Evolutionary conservation across 64 coral and sea anemone species (phyloP), one percentile per base, ranked within the genome.

Genomic region (Montipora capricornis): DNA sequence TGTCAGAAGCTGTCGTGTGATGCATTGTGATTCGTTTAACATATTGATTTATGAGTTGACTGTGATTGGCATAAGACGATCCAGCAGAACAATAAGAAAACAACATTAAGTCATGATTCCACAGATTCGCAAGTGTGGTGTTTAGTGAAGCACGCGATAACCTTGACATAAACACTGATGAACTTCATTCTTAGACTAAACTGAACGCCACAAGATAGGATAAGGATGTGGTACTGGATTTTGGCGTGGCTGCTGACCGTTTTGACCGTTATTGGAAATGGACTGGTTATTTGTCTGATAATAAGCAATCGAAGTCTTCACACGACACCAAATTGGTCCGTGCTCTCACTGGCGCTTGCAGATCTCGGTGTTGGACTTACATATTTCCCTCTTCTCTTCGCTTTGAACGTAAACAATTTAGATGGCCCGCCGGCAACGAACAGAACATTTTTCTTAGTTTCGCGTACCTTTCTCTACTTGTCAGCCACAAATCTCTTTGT

Each of bases 191-290:
- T 57, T 57, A 11, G 37, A 37, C 11, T 57, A 57, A 57, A 57
- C 6, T 8, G 6, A 57, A 57, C 53, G 53, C 53, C 6, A 57
- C 53, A 57, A 57, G 53, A 57, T 71, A 71, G 20, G 5, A 8
- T 7, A 6, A 82, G 64, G 5, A 89, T 89, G 87, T 89, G 87
- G 87, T 89, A 61, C 45, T 89, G 87, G 87, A 47, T 79, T 19
- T 61, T 89, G 8, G 73, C 22, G 2, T 89, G 73, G 87, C 9
- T 78, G 4, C 51, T 89, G 8, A 77, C 76, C 17, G 52, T 89
- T 17, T 9, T 78, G 2, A 89, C 87, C 10, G 20, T 66, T 47
- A 0, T 89, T 78, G 87, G 87, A 67, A 89, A 89, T 9, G 87
- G 87, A 77, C 4, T 77, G 8, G 87, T 89, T 52, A 89, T 77